Evolutionary conservation across 2,888 invertebrate genomes (phyloP), one percentile per base, ranked within the genome.

Genomic region (Saturnia japonica): DNA sequence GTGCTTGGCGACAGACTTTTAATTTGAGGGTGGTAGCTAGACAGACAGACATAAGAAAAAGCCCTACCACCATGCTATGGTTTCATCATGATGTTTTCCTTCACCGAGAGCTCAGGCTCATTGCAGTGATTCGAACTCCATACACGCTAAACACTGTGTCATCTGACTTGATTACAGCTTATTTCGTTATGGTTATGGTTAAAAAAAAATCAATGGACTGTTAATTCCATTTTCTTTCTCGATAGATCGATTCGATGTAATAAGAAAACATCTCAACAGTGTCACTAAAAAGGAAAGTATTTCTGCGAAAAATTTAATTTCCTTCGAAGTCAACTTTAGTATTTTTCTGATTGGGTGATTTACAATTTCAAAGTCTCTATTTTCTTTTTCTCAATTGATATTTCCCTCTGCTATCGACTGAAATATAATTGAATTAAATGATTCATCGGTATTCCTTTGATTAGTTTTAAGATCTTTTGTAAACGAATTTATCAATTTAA

Each of bases 381-480:
- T 72, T 70, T 66, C 64, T 68, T 69, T 68, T 68, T 67, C 11
- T 42, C 45, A 54, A 67, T 45, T 43, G 40, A 64, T 71, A 68
- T 71, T 74, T 71, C 69, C 69, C 68, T 66, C 64, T 68, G 64
- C 70, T 42, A 57, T 69, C 71, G 72, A 73, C 71, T 74, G 74
- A 60, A 68, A 70, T 67, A 68, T 71, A 73, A 74, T 74, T 70
- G 73, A 73, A 72, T 70, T 73, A 70, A 68, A 71, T 71, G 72
- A 73, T 71, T 73, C 72, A 54, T 70, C 64, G 73, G 72, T 66
- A 71, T 74, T 71, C 71, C 62, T 45, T 40, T 40, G 64, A 64
- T 64, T 64, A 64, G n/a, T 64, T 64, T n/a, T n/a, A 64, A 64
- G 64, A 64, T 64, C 40, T 19, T 1, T 14, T 60, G 25, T 60